Conservation (phyloP, 1,140 invertebrate genomes). For the Orius insidiosus region DNA sequence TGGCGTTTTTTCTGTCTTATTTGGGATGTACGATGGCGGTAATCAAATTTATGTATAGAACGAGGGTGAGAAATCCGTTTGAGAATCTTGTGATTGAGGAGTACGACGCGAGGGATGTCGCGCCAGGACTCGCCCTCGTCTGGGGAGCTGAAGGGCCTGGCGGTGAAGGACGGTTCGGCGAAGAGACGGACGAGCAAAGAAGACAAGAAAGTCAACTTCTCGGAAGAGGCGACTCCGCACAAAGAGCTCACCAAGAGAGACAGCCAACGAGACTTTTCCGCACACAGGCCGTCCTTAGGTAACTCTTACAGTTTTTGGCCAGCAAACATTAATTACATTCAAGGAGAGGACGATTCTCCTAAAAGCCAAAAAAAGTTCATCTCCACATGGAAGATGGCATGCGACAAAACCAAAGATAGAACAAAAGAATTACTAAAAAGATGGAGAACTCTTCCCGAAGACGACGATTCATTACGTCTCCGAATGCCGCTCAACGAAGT, state of each 20-base stretch:
- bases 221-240: background rate
- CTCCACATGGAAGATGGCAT: slow-evolving; percentile 47
- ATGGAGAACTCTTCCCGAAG: slow-evolving; percentile 44
- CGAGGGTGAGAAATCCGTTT: no score
- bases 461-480: slow-evolving; percentile 21
- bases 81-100: no score
- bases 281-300: background rate
- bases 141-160: no score
- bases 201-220: slow-evolving; percentile 10
- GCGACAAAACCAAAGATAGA: slow-evolving; percentile 46
- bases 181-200: slow-evolving; percentile 1
- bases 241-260: slow-evolving; percentile 4
- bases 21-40: no score
- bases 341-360: slow-evolving; percentile 23
- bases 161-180: no score
- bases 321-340: slow-evolving; percentile 1
- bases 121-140: no score
- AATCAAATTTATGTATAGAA: no score
- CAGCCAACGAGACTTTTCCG: background rate
- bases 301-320: background rate
- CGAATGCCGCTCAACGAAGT: slow-evolving; percentile 20
- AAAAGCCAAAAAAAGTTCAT: slow-evolving; percentile 47
- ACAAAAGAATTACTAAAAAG: slow-evolving; percentile 47
- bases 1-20: no score
- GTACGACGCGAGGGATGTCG: no score